Percentiles rank a stretch among this genome's conserved stretches.
Evolutionary conservation across 2,797 vertebrate species (phyloP).

Genomic region (Spondyliosoma cantharus): DNA sequence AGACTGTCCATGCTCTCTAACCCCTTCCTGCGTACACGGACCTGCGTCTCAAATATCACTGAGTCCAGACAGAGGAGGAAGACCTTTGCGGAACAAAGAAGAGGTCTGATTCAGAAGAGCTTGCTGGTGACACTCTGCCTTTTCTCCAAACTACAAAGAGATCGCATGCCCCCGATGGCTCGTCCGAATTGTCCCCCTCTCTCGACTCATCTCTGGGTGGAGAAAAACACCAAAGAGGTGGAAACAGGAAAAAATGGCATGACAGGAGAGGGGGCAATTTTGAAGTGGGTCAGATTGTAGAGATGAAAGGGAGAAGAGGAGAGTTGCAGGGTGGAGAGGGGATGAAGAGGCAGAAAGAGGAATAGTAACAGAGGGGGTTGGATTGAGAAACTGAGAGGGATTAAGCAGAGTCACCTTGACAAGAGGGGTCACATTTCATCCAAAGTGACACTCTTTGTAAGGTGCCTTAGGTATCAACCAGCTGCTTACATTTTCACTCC

Average conservation of each 20-base stretch:
- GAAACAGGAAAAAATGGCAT: slow-evolving; percentile 21
- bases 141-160: slow-evolving; percentile 68
- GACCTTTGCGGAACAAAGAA: slow-evolving; percentile 81
- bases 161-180: slow-evolving; percentile 45
- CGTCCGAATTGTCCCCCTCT: slow-evolving; percentile 46
- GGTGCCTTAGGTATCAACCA: slow-evolving; percentile 9
- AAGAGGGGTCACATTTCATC: slow-evolving; percentile 36
- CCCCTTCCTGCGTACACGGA: slow-evolving; percentile 57
- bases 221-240: slow-evolving; percentile 48
- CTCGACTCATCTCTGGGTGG: slow-evolving; percentile 51
- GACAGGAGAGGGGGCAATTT: slow-evolving; percentile 18
- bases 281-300: slow-evolving; percentile 40
- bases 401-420: slow-evolving; percentile 50
- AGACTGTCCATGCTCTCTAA: slow-evolving; percentile 67
- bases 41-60: slow-evolving; percentile 79
- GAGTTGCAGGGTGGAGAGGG: slow-evolving; percentile 29
- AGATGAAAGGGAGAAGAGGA: slow-evolving; percentile 32
- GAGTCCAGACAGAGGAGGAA: slow-evolving; percentile 70
- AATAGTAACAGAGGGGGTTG: slow-evolving; percentile 19
- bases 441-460: slow-evolving; percentile 17
- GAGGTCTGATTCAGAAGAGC: slow-evolving; percentile 71
- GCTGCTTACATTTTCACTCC: slow-evolving; percentile 7
- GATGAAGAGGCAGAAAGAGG: slow-evolving; percentile 16
- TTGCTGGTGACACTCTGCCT: slow-evolving; percentile 63
- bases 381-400: slow-evolving; percentile 29